Conservation (phyloP, 2,113 vertebrate genomes). For the Picathartes gymnocephalus region DNA sequence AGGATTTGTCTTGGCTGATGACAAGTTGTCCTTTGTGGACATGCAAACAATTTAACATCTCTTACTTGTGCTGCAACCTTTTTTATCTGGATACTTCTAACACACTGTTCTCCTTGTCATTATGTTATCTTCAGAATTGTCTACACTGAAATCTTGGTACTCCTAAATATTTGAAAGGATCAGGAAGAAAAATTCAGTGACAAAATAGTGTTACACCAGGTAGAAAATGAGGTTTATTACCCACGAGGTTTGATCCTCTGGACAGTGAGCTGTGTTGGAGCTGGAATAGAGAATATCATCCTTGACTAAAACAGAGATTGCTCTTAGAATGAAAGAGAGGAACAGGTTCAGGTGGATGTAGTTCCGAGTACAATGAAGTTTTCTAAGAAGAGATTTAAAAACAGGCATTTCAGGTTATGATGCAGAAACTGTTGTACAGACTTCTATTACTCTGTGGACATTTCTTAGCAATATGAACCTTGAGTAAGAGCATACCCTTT, state of each 20-base stretch:
- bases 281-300: constrained; percentile 83
- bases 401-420: neutral
- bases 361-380: constrained; percentile 91
- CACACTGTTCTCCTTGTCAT: neutral
- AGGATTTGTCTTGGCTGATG: neutral
- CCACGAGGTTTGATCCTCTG: constrained; percentile 70
- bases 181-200: neutral
- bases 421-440: neutral
- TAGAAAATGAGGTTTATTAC: constrained; percentile 58
- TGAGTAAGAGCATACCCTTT: neutral
- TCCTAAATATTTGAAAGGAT: neutral
- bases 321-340: constrained; percentile 89
- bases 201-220: neutral
- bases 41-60: neutral
- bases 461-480: neutral
- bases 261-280: constrained; percentile 68
- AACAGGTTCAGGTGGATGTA: constrained; percentile 95
- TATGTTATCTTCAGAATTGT: neutral
- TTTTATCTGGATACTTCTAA: neutral
- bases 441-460: neutral
- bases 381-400: constrained; percentile 71
- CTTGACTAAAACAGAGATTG: constrained; percentile 87
- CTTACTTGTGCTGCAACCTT: neutral
- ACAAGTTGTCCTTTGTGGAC: neutral
- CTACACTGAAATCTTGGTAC: neutral